phyloP scores from a whole-genome alignment of 2,113 vertebrate genomes.

The Pachyramphus minor region DNA sequence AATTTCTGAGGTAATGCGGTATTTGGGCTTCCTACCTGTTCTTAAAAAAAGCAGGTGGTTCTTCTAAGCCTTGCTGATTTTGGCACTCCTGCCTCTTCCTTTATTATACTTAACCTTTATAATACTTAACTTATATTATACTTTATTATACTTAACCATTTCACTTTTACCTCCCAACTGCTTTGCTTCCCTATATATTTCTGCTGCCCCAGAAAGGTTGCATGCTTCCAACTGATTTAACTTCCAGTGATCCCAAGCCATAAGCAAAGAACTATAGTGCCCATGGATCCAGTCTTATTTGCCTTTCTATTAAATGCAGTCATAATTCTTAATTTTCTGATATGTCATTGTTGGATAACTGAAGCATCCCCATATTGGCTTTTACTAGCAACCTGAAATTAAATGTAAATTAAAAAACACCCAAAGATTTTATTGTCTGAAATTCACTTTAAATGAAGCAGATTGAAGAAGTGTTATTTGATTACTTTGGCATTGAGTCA shows the following conservation, averaged over 20 bases:
- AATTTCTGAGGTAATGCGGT: neutral
- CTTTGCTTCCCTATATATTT: neutral
- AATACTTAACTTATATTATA: too few species aligned
- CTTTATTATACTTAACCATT: neutral
- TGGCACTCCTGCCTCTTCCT: neutral
- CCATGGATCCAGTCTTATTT: neutral
- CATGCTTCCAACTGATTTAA: neutral
- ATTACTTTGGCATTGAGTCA: constrained; percentile 16
- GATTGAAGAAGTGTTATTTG: neutral
- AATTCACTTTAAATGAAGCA: neutral
- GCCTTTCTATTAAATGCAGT: neutral
- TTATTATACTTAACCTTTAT: neutral
- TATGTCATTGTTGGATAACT: neutral
- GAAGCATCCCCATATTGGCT: neutral
- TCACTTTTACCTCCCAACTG: neutral
- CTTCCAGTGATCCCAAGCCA: neutral
- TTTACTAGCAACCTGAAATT: neutral
- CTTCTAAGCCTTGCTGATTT: neutral
- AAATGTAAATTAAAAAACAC: neutral
- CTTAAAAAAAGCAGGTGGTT: neutral
- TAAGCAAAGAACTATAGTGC: neutral
- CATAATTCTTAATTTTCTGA: neutral
- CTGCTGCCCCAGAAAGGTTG: neutral
- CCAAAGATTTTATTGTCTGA: neutral
- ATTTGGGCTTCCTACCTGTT: neutral